These are phyloP conservation scores for Leptinotarsa haldemani DNA, from an alignment of 2,888 invertebrate genomes.

Conservation along the genomic window DNA sequence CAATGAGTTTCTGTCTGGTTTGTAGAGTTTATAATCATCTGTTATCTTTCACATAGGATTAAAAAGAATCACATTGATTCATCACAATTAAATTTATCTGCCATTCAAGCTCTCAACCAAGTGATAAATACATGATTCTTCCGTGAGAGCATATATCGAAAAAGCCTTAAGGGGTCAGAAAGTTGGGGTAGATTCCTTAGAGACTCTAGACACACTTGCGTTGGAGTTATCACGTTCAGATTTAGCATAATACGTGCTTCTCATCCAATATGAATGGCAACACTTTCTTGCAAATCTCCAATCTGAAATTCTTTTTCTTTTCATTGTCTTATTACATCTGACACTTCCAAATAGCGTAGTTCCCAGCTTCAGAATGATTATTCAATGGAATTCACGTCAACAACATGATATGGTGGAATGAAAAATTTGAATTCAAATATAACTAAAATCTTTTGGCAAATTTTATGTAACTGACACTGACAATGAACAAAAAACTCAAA, in stretches of 20 bases:
- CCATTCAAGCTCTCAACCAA: constrained; percentile 30
- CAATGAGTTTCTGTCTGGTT: too few relatives aligned
- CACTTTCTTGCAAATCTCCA: constrained; percentile 34
- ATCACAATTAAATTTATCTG: constrained; percentile 26
- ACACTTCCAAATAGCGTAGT: constrained; percentile 24
- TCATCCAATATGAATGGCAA: constrained; percentile 37
- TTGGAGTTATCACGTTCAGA: constrained; percentile 37
- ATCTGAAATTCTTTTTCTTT: constrained; percentile 37
- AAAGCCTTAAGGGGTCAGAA: constrained; percentile 30
- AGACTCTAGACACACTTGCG: constrained; percentile 27
- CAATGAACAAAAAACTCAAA: too few relatives aligned
- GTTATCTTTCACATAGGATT: too few relatives aligned
- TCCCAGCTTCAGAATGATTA: constrained; percentile 22
- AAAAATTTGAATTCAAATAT: too few relatives aligned
- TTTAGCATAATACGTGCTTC: constrained; percentile 39
- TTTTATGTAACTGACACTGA: too few relatives aligned
- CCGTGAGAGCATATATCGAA: constrained; percentile 8
- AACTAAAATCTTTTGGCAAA: too few relatives aligned
- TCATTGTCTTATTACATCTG: constrained; percentile 35
- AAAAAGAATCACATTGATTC: too few relatives aligned
- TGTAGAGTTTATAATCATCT: too few relatives aligned
- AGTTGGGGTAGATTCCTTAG: constrained; percentile 29
- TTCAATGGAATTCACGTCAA: too few relatives aligned
- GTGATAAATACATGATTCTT: constrained; percentile 34
- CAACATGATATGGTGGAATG: too few relatives aligned